These are phyloP conservation scores for Hystrix cristata DNA, from an alignment of 2,113 vertebrate species.

Conservation along the genomic window DNA sequence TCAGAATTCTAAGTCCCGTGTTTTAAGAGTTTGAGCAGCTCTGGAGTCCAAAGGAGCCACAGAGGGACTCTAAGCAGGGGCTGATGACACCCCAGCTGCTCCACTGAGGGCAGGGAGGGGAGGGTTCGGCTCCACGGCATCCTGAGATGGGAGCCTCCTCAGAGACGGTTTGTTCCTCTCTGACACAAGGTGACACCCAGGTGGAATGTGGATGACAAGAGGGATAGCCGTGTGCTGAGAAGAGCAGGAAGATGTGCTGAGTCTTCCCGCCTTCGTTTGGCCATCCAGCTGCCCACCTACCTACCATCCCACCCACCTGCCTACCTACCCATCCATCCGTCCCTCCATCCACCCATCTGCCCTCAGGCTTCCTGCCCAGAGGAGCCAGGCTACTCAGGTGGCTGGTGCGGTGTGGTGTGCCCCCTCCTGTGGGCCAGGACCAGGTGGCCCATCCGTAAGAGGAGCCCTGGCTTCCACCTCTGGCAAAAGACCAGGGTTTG, in stretches of 20 bases:
- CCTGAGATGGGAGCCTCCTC: not conserved
- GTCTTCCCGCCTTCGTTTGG: not conserved
- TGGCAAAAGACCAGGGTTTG: not conserved
- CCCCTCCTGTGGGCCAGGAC: not conserved
- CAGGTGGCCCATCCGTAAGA: not conserved
- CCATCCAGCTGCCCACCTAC: not conserved
- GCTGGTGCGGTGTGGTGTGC: too few species aligned
- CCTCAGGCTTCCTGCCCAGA: not conserved
- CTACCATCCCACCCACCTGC: too few species aligned
- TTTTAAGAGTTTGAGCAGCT: not conserved
- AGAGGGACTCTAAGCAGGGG: not conserved
- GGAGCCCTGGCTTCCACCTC: not conserved
- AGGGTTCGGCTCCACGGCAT: accelerated
- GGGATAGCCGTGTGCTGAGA: not conserved
- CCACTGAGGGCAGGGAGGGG: not conserved
- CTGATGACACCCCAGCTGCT: not conserved
- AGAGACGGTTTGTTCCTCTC: not conserved
- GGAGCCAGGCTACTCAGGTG: not conserved
- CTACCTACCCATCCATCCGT: not conserved
- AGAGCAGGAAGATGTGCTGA: not conserved
- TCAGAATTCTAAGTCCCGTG: not conserved
- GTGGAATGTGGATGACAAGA: not conserved
- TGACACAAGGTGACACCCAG: not conserved
- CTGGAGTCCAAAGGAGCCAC: not conserved
- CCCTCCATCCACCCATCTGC: not conserved